Conservation (phyloP, 2,888 invertebrate species). For the Pemphredon lugubris region DNA sequence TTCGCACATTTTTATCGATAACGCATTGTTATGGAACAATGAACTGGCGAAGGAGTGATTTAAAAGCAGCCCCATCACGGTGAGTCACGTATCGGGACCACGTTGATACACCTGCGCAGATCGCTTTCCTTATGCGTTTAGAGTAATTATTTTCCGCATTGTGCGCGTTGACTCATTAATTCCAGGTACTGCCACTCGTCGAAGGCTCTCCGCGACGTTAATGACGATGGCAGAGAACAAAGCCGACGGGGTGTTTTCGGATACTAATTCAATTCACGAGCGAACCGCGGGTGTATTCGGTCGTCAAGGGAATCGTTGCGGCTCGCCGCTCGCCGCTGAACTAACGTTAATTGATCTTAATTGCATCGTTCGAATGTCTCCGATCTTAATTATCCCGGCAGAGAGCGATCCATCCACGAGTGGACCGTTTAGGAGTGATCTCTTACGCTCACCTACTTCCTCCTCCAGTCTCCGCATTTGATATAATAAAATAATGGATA, state of each 20-base stretch:
- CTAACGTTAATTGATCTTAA: constrained; percentile 25
- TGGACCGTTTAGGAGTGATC: no score
- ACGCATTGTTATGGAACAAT: constrained; percentile 49
- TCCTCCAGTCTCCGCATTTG: no score
- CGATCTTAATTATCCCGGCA: background rate
- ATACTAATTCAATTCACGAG: constrained; percentile 21
- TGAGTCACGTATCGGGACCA: constrained; percentile 54
- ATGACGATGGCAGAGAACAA: constrained; percentile 35
- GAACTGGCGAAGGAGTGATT: constrained; percentile 57
- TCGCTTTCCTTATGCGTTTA: constrained; percentile 62
- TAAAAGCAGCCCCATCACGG: constrained; percentile 34
- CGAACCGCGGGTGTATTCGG: background rate
- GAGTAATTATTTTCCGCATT: constrained; percentile 56
- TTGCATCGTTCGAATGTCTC: background rate
- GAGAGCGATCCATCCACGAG: background rate
- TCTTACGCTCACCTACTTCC: no score
- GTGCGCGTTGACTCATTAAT: constrained; percentile 63
- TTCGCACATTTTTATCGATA: constrained; percentile 34
- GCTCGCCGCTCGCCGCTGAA: background rate
- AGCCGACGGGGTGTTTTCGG: constrained; percentile 9
- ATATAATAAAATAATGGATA: no score
- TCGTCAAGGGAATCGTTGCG: background rate
- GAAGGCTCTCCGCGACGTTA: constrained; percentile 21
- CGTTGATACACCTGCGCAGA: constrained; percentile 57
- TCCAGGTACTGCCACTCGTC: constrained; percentile 41